Base-by-base conservation (phyloP, 2,888 invertebrate species). In the Acanthopleura granulata region DNA sequence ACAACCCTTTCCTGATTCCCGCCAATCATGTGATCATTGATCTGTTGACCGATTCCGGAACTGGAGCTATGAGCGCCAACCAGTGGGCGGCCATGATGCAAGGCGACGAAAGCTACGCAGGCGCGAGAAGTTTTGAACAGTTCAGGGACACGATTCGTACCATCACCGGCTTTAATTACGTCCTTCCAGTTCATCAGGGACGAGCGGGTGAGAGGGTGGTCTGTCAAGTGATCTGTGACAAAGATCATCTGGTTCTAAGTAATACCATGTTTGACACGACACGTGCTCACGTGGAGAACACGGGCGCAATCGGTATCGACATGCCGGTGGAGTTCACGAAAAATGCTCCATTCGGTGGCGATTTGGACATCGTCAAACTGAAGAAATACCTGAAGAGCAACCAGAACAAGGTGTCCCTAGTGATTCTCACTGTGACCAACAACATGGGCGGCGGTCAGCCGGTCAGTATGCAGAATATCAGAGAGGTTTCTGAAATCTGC, bases 211-310 rank as follows among this genome's bases (percentile, higher is more conserved):
- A 78, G 51, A 40, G 50, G 0, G 15, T 78, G 1, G 40, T 78
- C 15, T 71, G 50, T 27, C 57, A 57, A 12, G 72, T 72, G 12
- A 9, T 76, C 14, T 62, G 72, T 15, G 49, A 49, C 49, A 66
- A 74, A 29, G 49, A 49, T 0, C 50, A 57, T 6, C 61, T 73
- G 11, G 73, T 66, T n/a, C 27, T 72, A n/a, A 72, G 78, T 30
- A 78, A 78, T 30, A 62, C 74, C 29, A 51, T 75, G 29, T 78
- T 76, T 62, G 78, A 78, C 72, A 76, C 78, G 15, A 76, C 76
- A 18, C 50, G 76, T 25, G 73, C 30, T n/a, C 72, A 51, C 16
- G 72, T 49, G 18, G 51, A 62, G 18, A 69, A 9, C 16, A 25
- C 30, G 25, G 76, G 49, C 18, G 57, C 49, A 16, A 25, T 22